phyloP scores from a whole-genome alignment of 2,113 vertebrate species.

The Sinocyclocheilus rhinocerous region DNA sequence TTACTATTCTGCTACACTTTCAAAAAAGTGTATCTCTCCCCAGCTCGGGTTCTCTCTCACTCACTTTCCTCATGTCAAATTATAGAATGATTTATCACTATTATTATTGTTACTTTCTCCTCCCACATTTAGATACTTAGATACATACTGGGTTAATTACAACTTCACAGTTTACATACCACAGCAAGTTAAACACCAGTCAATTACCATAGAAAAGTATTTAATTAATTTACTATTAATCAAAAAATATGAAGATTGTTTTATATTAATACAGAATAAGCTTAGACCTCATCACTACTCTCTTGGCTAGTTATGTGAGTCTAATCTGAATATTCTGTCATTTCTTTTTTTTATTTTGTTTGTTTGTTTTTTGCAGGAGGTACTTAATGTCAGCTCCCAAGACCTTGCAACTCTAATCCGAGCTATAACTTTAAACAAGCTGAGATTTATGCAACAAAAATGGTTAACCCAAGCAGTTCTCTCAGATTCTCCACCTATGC shows the following conservation, averaged over 20 bases:
- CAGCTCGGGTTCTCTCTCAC: not conserved
- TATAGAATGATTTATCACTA: not conserved
- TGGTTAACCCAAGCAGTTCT: slow-evolving; percentile 10
- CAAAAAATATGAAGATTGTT: not conserved
- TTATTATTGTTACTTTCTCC: not conserved
- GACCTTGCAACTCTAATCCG: not conserved
- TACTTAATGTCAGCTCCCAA: not conserved
- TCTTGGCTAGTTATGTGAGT: not conserved
- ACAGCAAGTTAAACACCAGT: not conserved
- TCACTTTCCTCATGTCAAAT: not conserved
- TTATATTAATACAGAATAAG: not conserved
- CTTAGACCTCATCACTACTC: not conserved
- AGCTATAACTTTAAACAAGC: not conserved
- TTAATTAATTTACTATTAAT: not conserved
- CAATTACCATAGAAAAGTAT: not conserved
- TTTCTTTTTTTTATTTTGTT: too few relatives aligned
- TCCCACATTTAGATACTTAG: not conserved
- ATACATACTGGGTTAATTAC: not conserved
- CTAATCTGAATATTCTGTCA: not conserved
- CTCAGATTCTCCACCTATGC: slow-evolving; percentile 16
- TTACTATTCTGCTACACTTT: not conserved
- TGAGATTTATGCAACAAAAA: slow-evolving; percentile 13
- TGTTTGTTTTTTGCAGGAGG: not conserved
- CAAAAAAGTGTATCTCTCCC: not conserved
- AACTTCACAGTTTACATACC: not conserved